phyloP scores from a whole-genome alignment of 2,113 vertebrate genomes.

The Crotophaga sulcirostris region DNA sequence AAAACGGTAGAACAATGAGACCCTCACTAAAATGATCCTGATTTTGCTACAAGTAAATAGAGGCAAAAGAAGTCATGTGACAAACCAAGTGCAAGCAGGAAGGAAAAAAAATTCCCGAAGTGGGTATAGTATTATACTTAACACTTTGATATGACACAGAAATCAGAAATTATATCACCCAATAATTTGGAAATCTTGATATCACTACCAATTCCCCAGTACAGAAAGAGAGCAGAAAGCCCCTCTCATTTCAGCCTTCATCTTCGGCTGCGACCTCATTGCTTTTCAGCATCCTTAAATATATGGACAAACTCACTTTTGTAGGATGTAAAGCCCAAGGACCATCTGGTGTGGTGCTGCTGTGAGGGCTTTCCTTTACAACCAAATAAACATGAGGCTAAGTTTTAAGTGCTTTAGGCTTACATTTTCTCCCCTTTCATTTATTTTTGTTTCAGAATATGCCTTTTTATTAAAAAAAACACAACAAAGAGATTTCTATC shows the following conservation, averaged over 20 bases:
- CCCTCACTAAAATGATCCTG: background rate
- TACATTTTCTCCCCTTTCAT: background rate
- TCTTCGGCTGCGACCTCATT: background rate
- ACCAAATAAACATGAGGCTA: background rate
- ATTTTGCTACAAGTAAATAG: background rate
- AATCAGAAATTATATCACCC: background rate
- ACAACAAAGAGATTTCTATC: background rate
- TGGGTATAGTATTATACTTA: rapidly evolving
- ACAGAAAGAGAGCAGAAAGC: background rate
- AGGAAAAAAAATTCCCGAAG: background rate
- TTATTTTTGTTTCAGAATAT: background rate
- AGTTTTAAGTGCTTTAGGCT: conserved; percentile 6
- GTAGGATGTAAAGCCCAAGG: background rate
- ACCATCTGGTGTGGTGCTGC: background rate
- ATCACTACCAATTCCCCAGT: background rate
- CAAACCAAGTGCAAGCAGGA: background rate
- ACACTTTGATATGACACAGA: background rate
- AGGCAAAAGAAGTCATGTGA: background rate
- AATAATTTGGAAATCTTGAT: background rate
- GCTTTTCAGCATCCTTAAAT: background rate
- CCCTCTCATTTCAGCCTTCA: background rate
- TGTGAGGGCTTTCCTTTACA: background rate
- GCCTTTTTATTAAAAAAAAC: background rate
- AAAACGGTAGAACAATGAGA: background rate
- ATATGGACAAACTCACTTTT: background rate